These are phyloP conservation scores for Copidosoma floridanum DNA, from an alignment of 1,140 invertebrate genomes.

Conservation along the genomic window DNA sequence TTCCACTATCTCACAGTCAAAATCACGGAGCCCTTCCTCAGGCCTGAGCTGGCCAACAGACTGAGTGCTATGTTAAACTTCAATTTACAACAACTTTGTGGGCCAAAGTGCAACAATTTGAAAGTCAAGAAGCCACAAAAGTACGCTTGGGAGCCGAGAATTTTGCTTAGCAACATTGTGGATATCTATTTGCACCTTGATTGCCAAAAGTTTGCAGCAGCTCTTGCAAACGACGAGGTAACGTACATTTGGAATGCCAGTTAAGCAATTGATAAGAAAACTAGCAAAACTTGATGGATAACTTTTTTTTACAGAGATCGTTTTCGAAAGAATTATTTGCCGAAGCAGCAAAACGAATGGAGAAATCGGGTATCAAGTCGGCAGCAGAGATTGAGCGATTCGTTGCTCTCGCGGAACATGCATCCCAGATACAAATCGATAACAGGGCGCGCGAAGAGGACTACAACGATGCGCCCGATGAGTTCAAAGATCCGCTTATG, in stretches of 20 bases:
- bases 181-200: constrained; percentile 97
- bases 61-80: constrained; percentile 98
- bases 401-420: constrained; percentile 73
- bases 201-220: constrained; percentile 85
- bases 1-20: constrained; percentile 94
- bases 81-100: constrained; percentile 94
- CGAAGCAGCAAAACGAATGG: constrained; percentile 79
- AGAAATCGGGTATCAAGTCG: constrained; percentile 80
- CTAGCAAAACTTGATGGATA: constrained; percentile 12
- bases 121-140: constrained; percentile 94
- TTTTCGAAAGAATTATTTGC: constrained; percentile 90
- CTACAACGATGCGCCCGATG: constrained; percentile 93
- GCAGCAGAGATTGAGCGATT: constrained; percentile 81
- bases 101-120: constrained; percentile 94
- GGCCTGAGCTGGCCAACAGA: constrained; percentile 86
- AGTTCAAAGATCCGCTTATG: constrained; percentile 97
- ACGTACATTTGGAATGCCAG: constrained; percentile 7
- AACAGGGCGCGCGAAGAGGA: constrained; percentile 88
- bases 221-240: constrained; percentile 86
- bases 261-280: not conserved
- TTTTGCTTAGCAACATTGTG: constrained; percentile 85
- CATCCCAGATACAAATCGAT: constrained; percentile 75
- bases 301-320: constrained; percentile 70
- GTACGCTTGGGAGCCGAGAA: constrained; percentile 94
- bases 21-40: constrained; percentile 91